Conservation (phyloP, 2,113 vertebrate genomes). For the Brienomyrus brachyistius region DNA sequence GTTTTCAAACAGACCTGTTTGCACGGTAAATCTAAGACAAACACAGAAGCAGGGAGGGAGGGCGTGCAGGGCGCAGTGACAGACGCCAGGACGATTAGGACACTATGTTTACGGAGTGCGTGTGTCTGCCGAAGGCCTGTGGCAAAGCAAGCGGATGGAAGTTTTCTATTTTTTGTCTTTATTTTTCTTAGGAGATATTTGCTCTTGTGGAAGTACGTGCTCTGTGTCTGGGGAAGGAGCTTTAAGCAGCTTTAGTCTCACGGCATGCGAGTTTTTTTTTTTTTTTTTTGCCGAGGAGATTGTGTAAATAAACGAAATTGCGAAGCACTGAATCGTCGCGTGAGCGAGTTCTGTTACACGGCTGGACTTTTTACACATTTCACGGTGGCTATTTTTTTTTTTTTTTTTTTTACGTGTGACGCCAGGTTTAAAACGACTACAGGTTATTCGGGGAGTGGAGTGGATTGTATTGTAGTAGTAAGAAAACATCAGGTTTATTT, state of each 20-base stretch:
- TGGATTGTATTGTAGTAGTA: neutral
- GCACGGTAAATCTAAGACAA: neutral
- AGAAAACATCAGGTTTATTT: neutral
- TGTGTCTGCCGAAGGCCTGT: neutral
- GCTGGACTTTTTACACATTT: conserved; percentile 1
- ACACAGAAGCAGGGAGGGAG: neutral
- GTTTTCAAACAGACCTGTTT: neutral
- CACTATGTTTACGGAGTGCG: conserved; percentile 2
- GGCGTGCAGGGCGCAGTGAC: neutral
- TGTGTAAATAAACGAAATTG: neutral
- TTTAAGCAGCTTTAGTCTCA: neutral
- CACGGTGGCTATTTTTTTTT: conserved; percentile 13
- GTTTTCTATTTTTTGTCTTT: neutral
- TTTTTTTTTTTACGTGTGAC: conserved; percentile 1
- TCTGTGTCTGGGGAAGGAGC: too few species aligned
- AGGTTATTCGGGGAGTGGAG: neutral
- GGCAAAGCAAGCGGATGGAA: neutral
- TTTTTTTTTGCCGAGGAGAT: neutral
- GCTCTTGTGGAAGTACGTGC: neutral
- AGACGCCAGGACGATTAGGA: neutral
- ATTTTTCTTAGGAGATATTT: neutral
- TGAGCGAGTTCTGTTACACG: neutral
- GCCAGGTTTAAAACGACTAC: neutral
- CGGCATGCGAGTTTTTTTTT: neutral
- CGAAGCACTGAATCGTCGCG: neutral